Evolutionary conservation across 2,888 invertebrate species (phyloP), one percentile per base, ranked within the genome.

Genomic region (Tenthredo amoena): DNA sequence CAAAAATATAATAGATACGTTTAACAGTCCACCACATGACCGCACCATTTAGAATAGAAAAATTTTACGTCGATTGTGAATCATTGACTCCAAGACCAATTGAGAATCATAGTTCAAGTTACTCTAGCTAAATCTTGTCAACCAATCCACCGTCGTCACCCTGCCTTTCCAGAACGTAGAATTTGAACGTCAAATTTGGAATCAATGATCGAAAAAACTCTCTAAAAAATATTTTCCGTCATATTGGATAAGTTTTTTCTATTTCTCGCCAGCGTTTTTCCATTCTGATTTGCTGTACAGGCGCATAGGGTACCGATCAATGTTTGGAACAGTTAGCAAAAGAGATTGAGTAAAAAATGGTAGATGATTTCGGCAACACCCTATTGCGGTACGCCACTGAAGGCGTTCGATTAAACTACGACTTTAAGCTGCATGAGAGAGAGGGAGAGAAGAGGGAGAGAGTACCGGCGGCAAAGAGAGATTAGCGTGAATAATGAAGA

Each of bases 401-500:
- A 40, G 0, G 40, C 37, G 40, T 62, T 81, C 62, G 62, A 81
- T 81, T 37, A 81, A 62, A 81, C 40, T 58, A 62, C 81, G 62
- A 81, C 81, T 81, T 62, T 81, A 68, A 86, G 86, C 87, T 12
- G 74, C 7, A 26, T 31, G 12, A 18, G 43, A 72, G 55, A 26
- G 55, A 26, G 50, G 37, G 86, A 15, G 40, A 65, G 81, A 31
- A 7, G 31, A 71, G 55, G 37, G 40, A 76, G 88, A 86, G 50
- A 55, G 34, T 34, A 43, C 40, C 18, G 21, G 55, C 84, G 58
- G 58, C 89, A 88, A 92, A 91, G 90, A 90, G 91, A 92, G 92
- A 92, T 92, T 92, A 91, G 92, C 92, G 91, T 91, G 92, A 92
- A 92, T 92, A 92, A 92, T 92, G 92, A 92, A 92, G 92, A 91